A percentile compares a stretch with the other conserved stretches of the same genome.
Evolutionary conservation across 2,888 invertebrate species (phyloP).

Genomic region (Chymomyza fuscimana): DNA sequence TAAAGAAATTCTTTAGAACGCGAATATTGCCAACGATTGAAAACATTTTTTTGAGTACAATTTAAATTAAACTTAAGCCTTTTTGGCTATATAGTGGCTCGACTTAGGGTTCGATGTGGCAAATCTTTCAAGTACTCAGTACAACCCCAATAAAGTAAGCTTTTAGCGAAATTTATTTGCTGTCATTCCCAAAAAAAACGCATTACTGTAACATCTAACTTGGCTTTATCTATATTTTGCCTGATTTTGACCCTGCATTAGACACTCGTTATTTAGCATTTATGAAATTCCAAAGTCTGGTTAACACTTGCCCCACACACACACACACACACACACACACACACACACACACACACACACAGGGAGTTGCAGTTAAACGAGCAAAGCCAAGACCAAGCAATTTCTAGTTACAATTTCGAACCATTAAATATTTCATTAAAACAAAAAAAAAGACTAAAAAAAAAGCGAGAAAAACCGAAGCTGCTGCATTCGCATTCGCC

Average conservation of each 20-base stretch:
- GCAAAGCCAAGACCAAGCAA: background rate
- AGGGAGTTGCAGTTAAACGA: slow-evolving; percentile 26
- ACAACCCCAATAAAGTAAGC: too few relatives aligned
- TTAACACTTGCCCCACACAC: slow-evolving; percentile 8
- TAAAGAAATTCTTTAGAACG: too few relatives aligned
- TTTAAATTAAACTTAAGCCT: too few relatives aligned
- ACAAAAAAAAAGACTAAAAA: background rate
- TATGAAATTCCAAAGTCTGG: background rate
- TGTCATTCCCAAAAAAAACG: too few relatives aligned
- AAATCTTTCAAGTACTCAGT: too few relatives aligned
- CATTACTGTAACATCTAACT: background rate
- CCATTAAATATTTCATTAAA: slow-evolving; percentile 6
- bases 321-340: slow-evolving; percentile 9
- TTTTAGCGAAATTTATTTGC: too few relatives aligned
- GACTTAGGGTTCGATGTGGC: too few relatives aligned
- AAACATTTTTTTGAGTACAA: too few relatives aligned
- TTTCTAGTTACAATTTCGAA: background rate
- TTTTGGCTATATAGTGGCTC: too few relatives aligned
- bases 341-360: slow-evolving; percentile 5
- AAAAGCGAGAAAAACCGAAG: background rate
- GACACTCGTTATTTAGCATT: background rate
- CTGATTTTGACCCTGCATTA: background rate
- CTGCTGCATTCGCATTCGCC: slow-evolving; percentile 22
- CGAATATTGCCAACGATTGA: too few relatives aligned
- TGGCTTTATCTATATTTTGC: background rate